Evolutionary conservation across 2,888 invertebrate species (phyloP).

Genomic region (Hyposoter didymator): DNA sequence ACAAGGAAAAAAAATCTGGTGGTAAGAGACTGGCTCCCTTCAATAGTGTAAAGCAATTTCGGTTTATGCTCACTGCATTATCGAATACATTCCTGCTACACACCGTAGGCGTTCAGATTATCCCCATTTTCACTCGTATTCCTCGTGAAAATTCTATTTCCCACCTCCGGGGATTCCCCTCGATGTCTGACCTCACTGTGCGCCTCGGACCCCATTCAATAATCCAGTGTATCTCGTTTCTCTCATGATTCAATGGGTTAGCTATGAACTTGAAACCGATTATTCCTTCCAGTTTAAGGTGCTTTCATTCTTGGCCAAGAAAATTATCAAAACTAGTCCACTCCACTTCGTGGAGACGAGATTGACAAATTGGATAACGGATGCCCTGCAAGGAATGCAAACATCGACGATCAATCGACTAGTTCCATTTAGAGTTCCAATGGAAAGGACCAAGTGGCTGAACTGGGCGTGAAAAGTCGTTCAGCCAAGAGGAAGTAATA

Average conservation of each 20-base stretch:
- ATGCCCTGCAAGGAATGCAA: neutral
- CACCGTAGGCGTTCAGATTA: neutral
- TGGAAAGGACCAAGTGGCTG: slow-evolving; percentile 43
- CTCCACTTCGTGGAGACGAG: neutral
- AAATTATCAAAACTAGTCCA: neutral
- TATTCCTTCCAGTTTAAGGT: neutral
- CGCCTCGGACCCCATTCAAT: neutral
- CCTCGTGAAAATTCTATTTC: slow-evolving; percentile 11
- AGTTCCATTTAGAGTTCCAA: slow-evolving; percentile 49
- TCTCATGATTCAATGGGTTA: neutral
- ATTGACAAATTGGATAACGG: slow-evolving; percentile 4
- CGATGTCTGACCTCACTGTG: neutral
- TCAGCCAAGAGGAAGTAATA: slow-evolving; percentile 50
- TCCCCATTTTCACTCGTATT: neutral
- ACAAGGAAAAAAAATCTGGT: slow-evolving; percentile 1
- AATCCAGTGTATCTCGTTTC: neutral
- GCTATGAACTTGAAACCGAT: neutral
- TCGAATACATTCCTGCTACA: slow-evolving; percentile 5
- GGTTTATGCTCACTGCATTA: neutral
- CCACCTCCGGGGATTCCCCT: neutral
- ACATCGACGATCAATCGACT: neutral
- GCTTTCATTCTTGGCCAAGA: neutral
- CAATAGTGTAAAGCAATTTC: slow-evolving; percentile 13
- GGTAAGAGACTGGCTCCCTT: slow-evolving; percentile 7
- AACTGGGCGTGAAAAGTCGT: slow-evolving; percentile 59